Conservation (phyloP, 2,797 vertebrate species). For the Dendrocincla fuliginosa region DNA sequence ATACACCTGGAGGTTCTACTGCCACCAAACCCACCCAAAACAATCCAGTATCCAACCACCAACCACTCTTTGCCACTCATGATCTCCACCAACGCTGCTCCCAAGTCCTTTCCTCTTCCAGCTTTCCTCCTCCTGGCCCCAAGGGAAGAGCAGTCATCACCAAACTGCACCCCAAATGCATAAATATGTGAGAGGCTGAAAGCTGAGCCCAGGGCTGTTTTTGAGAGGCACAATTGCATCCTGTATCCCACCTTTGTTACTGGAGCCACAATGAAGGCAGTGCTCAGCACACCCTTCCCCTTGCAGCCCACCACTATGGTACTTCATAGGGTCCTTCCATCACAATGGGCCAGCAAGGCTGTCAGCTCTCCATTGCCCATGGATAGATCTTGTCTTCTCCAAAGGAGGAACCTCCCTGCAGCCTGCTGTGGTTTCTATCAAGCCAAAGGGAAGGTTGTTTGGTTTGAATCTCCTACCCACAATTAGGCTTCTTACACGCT, state of each 20-base stretch:
- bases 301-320: neutral
- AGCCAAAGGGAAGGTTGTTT: neutral
- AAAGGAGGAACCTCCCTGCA: conserved; percentile 1
- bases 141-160: neutral
- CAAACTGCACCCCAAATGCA: accelerated
- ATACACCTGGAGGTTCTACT: neutral
- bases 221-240: neutral
- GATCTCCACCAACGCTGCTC: neutral
- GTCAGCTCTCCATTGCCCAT: accelerated
- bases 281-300: neutral
- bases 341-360: neutral
- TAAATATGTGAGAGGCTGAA: accelerated
- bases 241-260: neutral
- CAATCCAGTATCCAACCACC: accelerated
- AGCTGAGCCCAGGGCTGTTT: neutral
- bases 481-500: neutral
- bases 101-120: neutral
- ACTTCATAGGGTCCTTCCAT: neutral
- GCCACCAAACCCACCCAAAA: neutral
- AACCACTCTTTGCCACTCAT: neutral
- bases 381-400: neutral
- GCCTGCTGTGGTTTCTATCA: neutral
- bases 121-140: neutral
- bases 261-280: neutral
- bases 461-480: neutral